Evolutionary conservation across 2,113 vertebrate species (phyloP).

Genomic region (Lepus timidus): DNA sequence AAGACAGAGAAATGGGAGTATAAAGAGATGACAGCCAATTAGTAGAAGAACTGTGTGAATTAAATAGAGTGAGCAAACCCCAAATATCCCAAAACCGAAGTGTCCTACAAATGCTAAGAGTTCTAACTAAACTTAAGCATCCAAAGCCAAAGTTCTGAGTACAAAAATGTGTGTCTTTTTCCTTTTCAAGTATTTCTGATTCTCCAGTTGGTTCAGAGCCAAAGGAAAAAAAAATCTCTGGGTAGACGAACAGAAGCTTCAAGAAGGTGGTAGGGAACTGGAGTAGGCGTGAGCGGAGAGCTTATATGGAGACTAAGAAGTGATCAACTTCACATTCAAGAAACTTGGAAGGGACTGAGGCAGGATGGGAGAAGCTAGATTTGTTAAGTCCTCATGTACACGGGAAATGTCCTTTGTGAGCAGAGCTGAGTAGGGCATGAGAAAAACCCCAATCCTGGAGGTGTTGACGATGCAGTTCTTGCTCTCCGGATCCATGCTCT

Average conservation of each 20-base stretch:
- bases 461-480: slow-evolving; percentile 68
- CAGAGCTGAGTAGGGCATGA: neutral
- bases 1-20: neutral
- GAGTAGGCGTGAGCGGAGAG: too few relatives aligned
- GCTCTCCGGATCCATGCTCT: slow-evolving; percentile 55
- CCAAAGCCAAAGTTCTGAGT: neutral
- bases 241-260: neutral
- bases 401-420: slow-evolving; percentile 36
- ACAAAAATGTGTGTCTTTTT: neutral
- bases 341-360: slow-evolving; percentile 20
- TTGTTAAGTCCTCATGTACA: neutral
- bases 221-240: slow-evolving; percentile 57
- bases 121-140: slow-evolving; percentile 41
- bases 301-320: neutral
- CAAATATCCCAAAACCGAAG: neutral
- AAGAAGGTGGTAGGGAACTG: neutral
- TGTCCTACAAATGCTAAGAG: neutral
- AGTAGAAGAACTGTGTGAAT: neutral
- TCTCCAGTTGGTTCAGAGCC: neutral
- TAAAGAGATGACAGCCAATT: neutral
- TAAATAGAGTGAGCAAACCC: neutral
- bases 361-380: neutral
- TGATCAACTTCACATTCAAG: slow-evolving; percentile 52
- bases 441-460: slow-evolving; percentile 28
- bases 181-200: slow-evolving; percentile 39